Percentiles rank a stretch among this genome's conserved stretches.
These are phyloP conservation scores for Rhineura floridana DNA, from an alignment of 2,113 vertebrate species.

Conservation along the genomic window DNA sequence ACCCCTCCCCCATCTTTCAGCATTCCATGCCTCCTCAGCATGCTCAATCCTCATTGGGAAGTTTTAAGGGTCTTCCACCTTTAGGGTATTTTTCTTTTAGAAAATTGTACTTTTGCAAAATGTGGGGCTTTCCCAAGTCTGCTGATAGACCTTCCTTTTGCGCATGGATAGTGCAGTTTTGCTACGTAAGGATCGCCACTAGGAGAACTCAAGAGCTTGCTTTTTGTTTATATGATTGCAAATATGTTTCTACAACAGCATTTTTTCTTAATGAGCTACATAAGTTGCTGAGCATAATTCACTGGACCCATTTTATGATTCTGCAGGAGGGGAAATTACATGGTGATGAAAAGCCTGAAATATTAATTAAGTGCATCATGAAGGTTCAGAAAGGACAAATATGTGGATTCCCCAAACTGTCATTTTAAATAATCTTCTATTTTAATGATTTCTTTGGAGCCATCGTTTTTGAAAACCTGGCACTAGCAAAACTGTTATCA, in stretches of 20 bases:
- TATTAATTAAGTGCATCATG: conserved; percentile 38
- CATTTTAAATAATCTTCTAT: conserved; percentile 27
- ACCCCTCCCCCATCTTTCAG: background rate
- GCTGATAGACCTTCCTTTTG: background rate
- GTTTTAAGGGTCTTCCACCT: background rate
- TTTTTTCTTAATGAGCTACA: conserved; percentile 9
- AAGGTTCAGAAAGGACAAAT: conserved; percentile 46
- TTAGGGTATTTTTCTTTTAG: background rate
- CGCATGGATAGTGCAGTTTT: background rate
- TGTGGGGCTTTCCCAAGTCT: background rate
- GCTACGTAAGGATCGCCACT: background rate
- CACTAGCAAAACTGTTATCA: background rate
- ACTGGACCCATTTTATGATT: conserved; percentile 22
- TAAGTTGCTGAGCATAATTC: conserved; percentile 13
- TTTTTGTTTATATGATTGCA: background rate
- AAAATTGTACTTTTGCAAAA: background rate
- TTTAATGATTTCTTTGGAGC: conserved; percentile 33
- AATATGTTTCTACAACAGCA: background rate
- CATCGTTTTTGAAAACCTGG: background rate
- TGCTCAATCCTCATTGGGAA: background rate
- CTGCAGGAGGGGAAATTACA: conserved; percentile 27
- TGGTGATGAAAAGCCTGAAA: conserved; percentile 31
- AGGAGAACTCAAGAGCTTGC: background rate
- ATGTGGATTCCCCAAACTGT: conserved; percentile 33
- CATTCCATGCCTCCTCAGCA: background rate